These are phyloP conservation scores for Melanotus villosus DNA, from an alignment of 2,888 invertebrate genomes.

Conservation along the genomic window DNA sequence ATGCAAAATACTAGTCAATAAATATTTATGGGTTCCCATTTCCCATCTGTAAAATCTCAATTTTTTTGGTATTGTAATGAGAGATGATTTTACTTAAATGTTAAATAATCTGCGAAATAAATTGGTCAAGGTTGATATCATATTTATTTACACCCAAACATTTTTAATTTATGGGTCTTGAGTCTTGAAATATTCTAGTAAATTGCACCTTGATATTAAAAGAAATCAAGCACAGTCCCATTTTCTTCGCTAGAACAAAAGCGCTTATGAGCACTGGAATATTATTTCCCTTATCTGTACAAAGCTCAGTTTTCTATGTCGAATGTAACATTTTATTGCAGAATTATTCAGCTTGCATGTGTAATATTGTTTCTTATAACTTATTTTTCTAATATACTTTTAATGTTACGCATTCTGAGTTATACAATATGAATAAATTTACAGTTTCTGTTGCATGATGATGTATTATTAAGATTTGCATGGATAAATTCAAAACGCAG, in stretches of 20 bases:
- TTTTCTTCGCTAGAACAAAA: background rate
- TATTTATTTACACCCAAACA: too few relatives aligned
- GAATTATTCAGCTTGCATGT: constrained; percentile 39
- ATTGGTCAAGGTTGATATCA: constrained; percentile 9
- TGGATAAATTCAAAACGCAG: background rate
- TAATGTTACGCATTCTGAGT: constrained; percentile 25
- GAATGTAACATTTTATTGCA: constrained; percentile 27
- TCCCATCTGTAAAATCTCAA: background rate
- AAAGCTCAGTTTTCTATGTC: constrained; percentile 11
- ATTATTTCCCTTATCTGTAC: constrained; percentile 36
- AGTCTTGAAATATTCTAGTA: too few relatives aligned
- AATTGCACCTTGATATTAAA: too few relatives aligned
- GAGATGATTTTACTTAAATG: background rate
- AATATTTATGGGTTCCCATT: too few relatives aligned
- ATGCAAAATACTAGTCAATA: too few relatives aligned
- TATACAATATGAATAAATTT: constrained; percentile 31
- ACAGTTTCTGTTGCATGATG: constrained; percentile 29
- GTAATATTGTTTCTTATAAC: constrained; percentile 29
- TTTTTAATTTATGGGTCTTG: too few relatives aligned
- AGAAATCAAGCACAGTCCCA: background rate
- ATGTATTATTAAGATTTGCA: constrained; percentile 19
- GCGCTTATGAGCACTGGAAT: constrained; percentile 3
- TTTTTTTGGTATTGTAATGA: background rate
- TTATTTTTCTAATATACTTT: constrained; percentile 30
- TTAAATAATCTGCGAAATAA: constrained; percentile 2